phyloP scores from a whole-genome alignment of 1,140 invertebrate genomes.

The Portunus trituberculatus region DNA sequence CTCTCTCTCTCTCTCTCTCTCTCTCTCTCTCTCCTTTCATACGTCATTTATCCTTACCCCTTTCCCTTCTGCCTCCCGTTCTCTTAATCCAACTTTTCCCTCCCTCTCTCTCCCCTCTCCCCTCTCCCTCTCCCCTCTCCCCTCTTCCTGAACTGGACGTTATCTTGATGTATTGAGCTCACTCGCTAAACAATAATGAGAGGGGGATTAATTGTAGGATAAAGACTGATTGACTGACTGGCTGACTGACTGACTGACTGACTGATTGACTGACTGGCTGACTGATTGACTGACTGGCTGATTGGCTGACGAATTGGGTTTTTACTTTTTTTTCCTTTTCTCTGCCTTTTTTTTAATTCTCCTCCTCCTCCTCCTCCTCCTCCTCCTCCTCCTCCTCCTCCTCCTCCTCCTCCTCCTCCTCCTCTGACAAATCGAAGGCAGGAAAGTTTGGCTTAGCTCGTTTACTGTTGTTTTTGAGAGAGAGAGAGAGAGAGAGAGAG shows the following conservation, averaged over 20 bases:
- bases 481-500: too few species aligned
- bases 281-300: not conserved
- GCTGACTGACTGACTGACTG: not conserved
- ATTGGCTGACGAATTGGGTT: too few species aligned
- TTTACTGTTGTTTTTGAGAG: too few species aligned
- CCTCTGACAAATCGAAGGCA: too few species aligned
- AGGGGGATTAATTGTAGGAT: not conserved
- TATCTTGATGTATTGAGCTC: not conserved
- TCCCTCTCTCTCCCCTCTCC: not conserved
- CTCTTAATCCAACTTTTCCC: not conserved
- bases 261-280: not conserved
- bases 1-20: not conserved
- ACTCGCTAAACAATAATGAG: not conserved
- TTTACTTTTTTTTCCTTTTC: not conserved
- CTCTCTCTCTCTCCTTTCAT: not conserved
- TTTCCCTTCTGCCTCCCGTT: not conserved
- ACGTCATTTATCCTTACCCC: not conserved
- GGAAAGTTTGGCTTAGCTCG: too few species aligned
- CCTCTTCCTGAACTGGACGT: not conserved
- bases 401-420: not conserved
- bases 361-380: not conserved
- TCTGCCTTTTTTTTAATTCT: not conserved
- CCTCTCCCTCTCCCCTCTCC: not conserved
- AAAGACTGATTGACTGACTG: not conserved
- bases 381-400: not conserved